Percentiles rank a stretch among this genome's conserved stretches.
Evolutionary conservation across 2,113 vertebrate genomes (phyloP).

Genomic region (Datnioides undecimradiatus): DNA sequence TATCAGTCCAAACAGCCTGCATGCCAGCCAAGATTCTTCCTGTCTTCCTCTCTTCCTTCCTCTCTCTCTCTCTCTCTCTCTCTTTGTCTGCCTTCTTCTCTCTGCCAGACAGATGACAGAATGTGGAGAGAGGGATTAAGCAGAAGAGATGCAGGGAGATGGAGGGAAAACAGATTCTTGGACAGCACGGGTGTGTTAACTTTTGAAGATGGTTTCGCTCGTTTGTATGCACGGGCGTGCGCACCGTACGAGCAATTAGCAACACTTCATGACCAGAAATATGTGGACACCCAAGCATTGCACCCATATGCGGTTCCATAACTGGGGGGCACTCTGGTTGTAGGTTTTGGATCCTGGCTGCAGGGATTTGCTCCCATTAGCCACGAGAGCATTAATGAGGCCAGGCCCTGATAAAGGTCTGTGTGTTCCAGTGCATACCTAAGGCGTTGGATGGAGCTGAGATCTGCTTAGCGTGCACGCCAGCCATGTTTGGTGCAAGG

Average conservation of each 20-base stretch:
- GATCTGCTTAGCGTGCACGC: neutral
- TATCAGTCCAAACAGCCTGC: constrained; percentile 62
- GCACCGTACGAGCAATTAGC: neutral
- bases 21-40: constrained; percentile 55
- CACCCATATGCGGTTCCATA: neutral
- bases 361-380: neutral
- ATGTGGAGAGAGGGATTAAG: constrained; percentile 69
- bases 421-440: neutral
- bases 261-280: neutral
- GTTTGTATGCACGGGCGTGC: constrained; percentile 5
- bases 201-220: constrained; percentile 20
- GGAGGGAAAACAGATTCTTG: constrained; percentile 60
- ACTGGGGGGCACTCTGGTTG: neutral
- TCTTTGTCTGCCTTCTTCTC: constrained; percentile 2
- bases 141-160: constrained; percentile 52
- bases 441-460: neutral
- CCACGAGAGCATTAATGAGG: neutral
- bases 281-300: neutral
- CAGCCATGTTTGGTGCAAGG: neutral
- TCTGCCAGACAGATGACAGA: constrained; percentile 67
- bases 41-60: constrained; percentile 24
- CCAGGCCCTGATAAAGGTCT: neutral
- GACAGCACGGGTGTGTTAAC: constrained; percentile 23
- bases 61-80: constrained; percentile 18
- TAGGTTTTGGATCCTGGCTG: neutral